These are phyloP conservation scores for Periophthalmus modestus DNA, from an alignment of 2,113 vertebrate species.

Conservation along the genomic window DNA sequence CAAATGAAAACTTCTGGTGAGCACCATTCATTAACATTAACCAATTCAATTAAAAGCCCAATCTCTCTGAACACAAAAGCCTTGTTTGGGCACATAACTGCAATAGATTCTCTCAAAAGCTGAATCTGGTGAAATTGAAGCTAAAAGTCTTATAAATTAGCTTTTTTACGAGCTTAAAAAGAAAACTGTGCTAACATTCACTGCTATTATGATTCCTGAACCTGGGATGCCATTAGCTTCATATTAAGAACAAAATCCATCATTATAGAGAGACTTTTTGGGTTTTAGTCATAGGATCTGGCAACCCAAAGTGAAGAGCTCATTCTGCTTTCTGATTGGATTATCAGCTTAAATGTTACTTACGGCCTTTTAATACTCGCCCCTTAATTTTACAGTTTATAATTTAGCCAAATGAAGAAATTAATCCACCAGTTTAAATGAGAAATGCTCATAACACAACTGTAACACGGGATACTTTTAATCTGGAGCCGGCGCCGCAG, in stretches of 20 bases:
- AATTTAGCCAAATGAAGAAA: background rate
- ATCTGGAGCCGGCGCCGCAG: slow-evolving; percentile 11
- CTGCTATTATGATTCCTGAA: too few relatives aligned
- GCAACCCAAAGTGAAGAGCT: background rate
- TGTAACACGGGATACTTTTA: background rate
- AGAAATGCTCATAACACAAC: background rate
- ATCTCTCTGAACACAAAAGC: background rate
- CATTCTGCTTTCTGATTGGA: slow-evolving; percentile 1
- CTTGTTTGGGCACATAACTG: background rate
- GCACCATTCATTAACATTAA: too few relatives aligned
- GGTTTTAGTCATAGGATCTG: background rate
- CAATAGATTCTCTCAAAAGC: background rate
- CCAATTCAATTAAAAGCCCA: too few relatives aligned
- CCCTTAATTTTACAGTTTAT: slow-evolving; percentile 1
- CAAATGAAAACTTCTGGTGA: too few relatives aligned
- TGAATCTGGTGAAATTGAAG: background rate
- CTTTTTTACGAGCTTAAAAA: too few relatives aligned
- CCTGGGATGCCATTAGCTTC: too few relatives aligned
- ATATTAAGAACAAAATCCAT: too few relatives aligned
- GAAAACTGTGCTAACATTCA: too few relatives aligned
- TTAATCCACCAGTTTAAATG: background rate
- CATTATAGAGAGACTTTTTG: background rate
- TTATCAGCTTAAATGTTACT: background rate
- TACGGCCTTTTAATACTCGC: background rate
- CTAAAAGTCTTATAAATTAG: background rate